These are phyloP conservation scores for Fregata magnificens DNA, from an alignment of 2,113 vertebrate species.

Conservation along the genomic window DNA sequence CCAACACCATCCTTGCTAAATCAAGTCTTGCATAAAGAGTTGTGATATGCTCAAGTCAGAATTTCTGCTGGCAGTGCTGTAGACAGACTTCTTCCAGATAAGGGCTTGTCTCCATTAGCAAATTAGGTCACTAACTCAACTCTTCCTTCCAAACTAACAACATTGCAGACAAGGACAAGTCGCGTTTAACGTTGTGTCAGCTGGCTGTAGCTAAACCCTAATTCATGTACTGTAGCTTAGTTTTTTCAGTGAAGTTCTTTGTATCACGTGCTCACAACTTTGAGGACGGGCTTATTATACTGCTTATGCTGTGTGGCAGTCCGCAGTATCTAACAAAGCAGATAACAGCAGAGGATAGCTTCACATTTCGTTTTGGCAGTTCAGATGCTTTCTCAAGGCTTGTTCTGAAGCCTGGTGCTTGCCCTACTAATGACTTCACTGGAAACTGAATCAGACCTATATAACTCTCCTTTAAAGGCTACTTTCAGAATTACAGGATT, in stretches of 20 bases:
- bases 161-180: not conserved
- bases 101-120: conserved; percentile 45
- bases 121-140: conserved; percentile 8
- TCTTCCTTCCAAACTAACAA: conserved; percentile 2
- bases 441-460: not conserved
- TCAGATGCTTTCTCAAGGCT: not conserved
- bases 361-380: not conserved
- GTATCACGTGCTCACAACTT: not conserved
- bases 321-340: not conserved
- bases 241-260: not conserved
- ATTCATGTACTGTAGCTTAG: not conserved
- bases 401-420: not conserved
- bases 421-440: not conserved
- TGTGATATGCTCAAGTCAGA: conserved; percentile 30
- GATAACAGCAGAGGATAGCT: not conserved
- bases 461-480: not conserved
- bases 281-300: not conserved
- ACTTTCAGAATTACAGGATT: not conserved
- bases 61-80: conserved; percentile 1
- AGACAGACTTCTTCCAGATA: conserved; percentile 38
- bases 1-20: not conserved
- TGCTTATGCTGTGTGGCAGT: not conserved
- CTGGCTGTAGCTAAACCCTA: not conserved
- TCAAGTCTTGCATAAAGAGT: conserved; percentile 27
- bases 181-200: not conserved